phyloP scores from a whole-genome alignment of 2,113 vertebrate genomes.

The Sus scrofa region DNA sequence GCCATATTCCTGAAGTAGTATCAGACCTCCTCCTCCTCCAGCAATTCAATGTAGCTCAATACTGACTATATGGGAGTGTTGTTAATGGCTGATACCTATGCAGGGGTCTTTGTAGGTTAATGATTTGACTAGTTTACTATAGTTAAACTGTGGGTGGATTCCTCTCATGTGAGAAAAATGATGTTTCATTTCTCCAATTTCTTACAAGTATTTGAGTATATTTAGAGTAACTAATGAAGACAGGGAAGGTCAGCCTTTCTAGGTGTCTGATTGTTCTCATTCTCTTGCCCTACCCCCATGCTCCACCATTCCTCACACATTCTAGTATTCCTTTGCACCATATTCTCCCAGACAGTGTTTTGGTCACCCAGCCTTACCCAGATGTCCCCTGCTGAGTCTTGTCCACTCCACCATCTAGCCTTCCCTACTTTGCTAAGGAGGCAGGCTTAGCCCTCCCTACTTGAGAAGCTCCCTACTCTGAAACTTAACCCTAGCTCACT shows the following conservation, averaged over 20 bases:
- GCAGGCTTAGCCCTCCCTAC: background rate
- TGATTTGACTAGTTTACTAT: conserved; percentile 73
- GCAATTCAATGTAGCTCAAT: conserved; percentile 28
- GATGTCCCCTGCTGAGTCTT: background rate
- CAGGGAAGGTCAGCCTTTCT: background rate
- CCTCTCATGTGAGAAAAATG: conserved; percentile 49
- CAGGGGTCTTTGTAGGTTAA: conserved; percentile 68
- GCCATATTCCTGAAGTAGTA: background rate
- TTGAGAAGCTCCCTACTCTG: background rate
- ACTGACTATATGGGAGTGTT: conserved; percentile 44
- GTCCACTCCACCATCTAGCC: background rate
- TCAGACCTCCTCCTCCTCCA: conserved; percentile 19
- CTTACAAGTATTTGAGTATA: background rate
- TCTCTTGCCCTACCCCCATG: background rate
- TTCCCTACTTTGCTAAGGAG: background rate
- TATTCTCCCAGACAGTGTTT: background rate
- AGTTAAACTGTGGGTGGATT: background rate
- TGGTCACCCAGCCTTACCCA: background rate
- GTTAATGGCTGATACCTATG: conserved; percentile 66
- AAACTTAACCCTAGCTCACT: background rate
- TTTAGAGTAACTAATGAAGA: background rate
- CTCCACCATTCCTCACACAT: background rate
- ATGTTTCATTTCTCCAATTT: conserved; percentile 35
- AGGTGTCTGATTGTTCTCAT: background rate
- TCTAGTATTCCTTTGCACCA: background rate